Percentiles rank a stretch among this genome's conserved stretches.
These are phyloP conservation scores for Theropithecus gelada DNA, from an alignment of 2,113 vertebrate species.

Conservation along the genomic window DNA sequence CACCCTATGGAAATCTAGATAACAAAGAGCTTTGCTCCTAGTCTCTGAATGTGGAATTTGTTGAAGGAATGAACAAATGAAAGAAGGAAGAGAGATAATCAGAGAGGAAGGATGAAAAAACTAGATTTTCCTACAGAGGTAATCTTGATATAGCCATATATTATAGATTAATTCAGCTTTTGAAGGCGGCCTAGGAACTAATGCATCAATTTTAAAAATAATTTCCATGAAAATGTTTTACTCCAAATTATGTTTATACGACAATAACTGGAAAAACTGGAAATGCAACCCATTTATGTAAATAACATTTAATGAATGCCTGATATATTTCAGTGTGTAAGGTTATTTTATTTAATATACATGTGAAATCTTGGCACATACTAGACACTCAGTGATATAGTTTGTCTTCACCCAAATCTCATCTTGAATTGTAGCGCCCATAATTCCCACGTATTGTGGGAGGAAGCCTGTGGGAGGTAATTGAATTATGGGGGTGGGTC, in stretches of 20 bases:
- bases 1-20: background rate
- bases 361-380: background rate
- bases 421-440: too few species aligned
- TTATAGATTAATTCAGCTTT: background rate
- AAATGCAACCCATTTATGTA: background rate
- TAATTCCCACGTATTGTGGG: too few species aligned
- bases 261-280: background rate
- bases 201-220: background rate
- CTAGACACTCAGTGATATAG: background rate
- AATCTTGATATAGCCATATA: background rate
- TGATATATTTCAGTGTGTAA: background rate
- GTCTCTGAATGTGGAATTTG: background rate
- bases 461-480: too few species aligned
- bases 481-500: too few species aligned
- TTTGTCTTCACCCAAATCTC: too few species aligned
- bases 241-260: background rate
- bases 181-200: background rate
- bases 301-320: background rate
- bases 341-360: background rate
- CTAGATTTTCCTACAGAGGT: background rate
- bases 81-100: background rate
- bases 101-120: background rate
- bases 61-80: background rate
- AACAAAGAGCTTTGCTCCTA: background rate
- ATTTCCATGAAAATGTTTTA: background rate